These are phyloP conservation scores for Furcifer pardalis DNA, from an alignment of 2,797 vertebrate species.

Conservation along the genomic window DNA sequence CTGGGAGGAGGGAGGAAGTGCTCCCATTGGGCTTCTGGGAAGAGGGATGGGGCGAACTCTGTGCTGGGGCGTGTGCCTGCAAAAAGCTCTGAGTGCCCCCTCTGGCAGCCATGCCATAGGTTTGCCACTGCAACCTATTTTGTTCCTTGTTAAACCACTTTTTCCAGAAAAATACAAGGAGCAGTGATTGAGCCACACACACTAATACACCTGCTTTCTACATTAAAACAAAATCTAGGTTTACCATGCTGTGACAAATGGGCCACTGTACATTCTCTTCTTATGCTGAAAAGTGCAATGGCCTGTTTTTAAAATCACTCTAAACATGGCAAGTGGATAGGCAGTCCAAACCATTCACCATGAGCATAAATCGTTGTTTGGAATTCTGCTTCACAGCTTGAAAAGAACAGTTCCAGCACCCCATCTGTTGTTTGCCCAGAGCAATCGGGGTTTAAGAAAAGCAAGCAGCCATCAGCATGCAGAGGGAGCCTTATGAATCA, in stretches of 20 bases:
- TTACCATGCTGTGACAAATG: background rate
- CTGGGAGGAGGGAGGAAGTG: too few species aligned
- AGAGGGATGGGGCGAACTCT: too few species aligned
- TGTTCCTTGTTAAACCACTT: background rate
- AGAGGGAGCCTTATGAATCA: background rate
- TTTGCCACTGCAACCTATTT: too few species aligned
- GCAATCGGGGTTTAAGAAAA: background rate
- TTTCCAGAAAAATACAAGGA: background rate
- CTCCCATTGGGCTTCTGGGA: too few species aligned
- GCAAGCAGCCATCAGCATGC: background rate
- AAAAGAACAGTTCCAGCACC: background rate
- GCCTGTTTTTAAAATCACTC: background rate
- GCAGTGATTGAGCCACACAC: background rate
- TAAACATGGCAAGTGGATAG: background rate
- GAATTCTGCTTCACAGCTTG: background rate
- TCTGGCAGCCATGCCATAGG: too few species aligned
- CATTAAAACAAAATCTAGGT: background rate
- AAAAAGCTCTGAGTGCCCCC: too few species aligned
- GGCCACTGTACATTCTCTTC: too few species aligned
- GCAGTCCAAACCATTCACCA: background rate
- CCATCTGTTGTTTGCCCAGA: background rate
- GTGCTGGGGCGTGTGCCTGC: too few species aligned
- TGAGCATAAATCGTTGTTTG: background rate
- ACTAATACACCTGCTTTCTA: background rate
- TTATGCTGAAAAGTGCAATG: background rate